These are phyloP conservation scores for Dryobota labecula DNA, from an alignment of 2,888 invertebrate species.

Conservation along the genomic window DNA sequence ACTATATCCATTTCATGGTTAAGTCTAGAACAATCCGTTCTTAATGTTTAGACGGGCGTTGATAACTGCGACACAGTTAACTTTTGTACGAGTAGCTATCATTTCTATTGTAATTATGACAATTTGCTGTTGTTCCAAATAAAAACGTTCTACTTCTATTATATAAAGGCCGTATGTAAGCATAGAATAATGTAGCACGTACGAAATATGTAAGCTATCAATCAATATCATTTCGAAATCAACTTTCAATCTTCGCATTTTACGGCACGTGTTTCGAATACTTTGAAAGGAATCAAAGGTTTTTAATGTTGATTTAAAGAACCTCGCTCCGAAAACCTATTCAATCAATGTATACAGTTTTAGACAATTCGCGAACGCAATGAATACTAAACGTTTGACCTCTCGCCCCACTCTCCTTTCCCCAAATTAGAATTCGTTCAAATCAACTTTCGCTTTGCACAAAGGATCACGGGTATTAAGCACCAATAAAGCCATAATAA, in stretches of 20 bases:
- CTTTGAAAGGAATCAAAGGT: slow-evolving; percentile 36
- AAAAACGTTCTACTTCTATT: no score
- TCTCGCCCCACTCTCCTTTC: slow-evolving; percentile 17
- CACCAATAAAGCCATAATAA: slow-evolving; percentile 81
- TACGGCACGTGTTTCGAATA: slow-evolving; percentile 44
- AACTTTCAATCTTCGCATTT: slow-evolving; percentile 37
- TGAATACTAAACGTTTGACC: slow-evolving; percentile 63
- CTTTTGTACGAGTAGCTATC: no score
- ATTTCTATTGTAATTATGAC: no score
- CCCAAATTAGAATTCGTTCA: slow-evolving; percentile 68
- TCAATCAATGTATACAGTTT: slow-evolving; percentile 56
- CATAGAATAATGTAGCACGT: slow-evolving; percentile 12
- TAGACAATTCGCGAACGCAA: slow-evolving; percentile 62
- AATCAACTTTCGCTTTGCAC: slow-evolving; percentile 69
- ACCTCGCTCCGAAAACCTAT: slow-evolving; percentile 28
- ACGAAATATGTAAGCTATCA: slow-evolving; percentile 26
- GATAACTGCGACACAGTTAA: no score
- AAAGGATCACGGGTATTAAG: slow-evolving; percentile 71
- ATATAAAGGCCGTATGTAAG: background rate
- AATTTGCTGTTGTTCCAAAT: no score
- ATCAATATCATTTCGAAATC: slow-evolving; percentile 53
- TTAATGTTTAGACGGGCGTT: no score
- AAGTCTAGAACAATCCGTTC: background rate
- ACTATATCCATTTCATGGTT: background rate
- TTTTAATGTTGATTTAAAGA: slow-evolving; percentile 50